Conservation (phyloP, 1,140 invertebrate genomes). For the Lutraria rhynchaena region DNA sequence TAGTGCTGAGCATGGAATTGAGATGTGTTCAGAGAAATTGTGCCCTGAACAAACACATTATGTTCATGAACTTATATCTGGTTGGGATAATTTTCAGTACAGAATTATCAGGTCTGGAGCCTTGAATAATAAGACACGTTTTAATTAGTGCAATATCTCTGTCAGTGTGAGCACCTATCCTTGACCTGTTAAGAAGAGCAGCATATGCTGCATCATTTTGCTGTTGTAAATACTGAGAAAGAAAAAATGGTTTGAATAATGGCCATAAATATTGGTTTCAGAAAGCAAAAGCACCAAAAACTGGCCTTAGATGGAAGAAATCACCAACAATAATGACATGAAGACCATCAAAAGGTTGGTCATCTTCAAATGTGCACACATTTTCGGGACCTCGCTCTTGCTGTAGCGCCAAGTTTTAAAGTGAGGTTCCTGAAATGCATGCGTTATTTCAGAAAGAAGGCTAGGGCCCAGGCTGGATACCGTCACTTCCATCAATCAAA, state of each 20-base stretch:
- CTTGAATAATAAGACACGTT: not conserved
- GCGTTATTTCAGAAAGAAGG: too few species aligned
- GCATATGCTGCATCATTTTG: not conserved
- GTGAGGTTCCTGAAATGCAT: too few species aligned
- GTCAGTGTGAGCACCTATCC: not conserved
- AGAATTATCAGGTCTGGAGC: not conserved
- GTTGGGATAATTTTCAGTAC: constrained; percentile 21
- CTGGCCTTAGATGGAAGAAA: constrained; percentile 19
- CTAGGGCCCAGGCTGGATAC: too few species aligned
- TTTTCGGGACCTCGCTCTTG: too few species aligned
- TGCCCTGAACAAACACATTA: not conserved
- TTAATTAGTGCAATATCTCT: not conserved
- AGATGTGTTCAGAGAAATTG: not conserved
- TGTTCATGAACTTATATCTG: not conserved
- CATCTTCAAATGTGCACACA: too few species aligned
- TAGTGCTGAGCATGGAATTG: constrained; percentile 42
- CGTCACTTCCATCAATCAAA: too few species aligned
- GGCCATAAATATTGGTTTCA: constrained; percentile 7
- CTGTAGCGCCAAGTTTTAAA: too few species aligned
- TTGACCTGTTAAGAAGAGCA: not conserved
- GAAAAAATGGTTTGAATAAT: constrained; percentile 12
- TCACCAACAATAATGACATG: constrained; percentile 46
- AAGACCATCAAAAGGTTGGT: constrained; percentile 55
- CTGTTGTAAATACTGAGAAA: constrained; percentile 27
- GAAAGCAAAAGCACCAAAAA: constrained; percentile 15